These are phyloP conservation scores for Drosophila emarginata DNA, from an alignment of 2,888 invertebrate genomes.

Conservation along the genomic window DNA sequence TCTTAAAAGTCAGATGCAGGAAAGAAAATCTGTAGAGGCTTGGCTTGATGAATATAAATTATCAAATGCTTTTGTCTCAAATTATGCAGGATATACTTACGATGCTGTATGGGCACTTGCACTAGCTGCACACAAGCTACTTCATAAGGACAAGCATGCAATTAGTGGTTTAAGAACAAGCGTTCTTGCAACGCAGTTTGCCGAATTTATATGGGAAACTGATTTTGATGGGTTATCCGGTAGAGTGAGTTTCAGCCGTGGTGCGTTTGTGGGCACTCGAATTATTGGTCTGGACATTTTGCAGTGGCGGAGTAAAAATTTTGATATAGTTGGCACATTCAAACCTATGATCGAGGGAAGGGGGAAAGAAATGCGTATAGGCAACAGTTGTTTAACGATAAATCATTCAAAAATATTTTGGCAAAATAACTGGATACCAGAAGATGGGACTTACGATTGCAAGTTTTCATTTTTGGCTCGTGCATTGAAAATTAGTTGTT, in stretches of 20 bases:
- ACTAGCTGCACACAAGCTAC: constrained; percentile 86
- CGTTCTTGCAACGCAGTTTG: constrained; percentile 82
- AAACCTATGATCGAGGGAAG: constrained; percentile 83
- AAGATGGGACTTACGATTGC: constrained; percentile 88
- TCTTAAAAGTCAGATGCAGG: constrained; percentile 84
- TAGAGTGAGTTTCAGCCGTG: constrained; percentile 87
- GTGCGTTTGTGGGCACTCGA: constrained; percentile 84
- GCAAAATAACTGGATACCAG: constrained; percentile 83
- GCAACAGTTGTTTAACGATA: constrained; percentile 74
- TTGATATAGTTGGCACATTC: constrained; percentile 84
- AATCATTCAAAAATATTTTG: constrained; percentile 17
- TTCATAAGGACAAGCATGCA: constrained; percentile 82
- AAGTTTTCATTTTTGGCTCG: constrained; percentile 87
- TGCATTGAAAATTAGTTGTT: constrained; percentile 88
- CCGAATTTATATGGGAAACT: constrained; percentile 86
- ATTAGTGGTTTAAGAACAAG: constrained; percentile 61
- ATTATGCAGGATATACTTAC: constrained; percentile 90
- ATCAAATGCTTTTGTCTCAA: constrained; percentile 81
- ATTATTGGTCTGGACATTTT: constrained; percentile 85
- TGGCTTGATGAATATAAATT: constrained; percentile 82
- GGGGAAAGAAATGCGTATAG: constrained; percentile 38
- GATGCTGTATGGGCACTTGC: constrained; percentile 93
- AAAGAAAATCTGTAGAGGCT: constrained; percentile 85
- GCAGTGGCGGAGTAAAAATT: constrained; percentile 84
- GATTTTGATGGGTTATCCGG: constrained; percentile 90